Conservation (phyloP, 2,113 vertebrate species). For the Morone chrysops region DNA sequence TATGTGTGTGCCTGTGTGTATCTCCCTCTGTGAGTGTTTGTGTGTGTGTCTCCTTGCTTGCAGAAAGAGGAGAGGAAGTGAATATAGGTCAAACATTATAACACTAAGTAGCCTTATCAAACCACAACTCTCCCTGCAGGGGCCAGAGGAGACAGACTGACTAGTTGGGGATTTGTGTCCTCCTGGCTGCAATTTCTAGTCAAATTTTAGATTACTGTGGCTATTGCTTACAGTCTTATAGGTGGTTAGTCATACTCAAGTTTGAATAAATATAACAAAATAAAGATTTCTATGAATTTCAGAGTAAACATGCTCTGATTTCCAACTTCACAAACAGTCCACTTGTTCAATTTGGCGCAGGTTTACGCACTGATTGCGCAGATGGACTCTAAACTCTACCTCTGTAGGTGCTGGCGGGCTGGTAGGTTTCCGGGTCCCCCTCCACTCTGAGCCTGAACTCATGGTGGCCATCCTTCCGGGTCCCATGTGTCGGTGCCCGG, state of each 20-base stretch:
- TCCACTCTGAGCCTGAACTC: slow-evolving; percentile 95
- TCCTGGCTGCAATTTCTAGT: slow-evolving; percentile 6
- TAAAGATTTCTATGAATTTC: not conserved
- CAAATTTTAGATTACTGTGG: not conserved
- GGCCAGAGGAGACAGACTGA: not conserved
- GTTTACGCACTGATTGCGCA: slow-evolving; percentile 40
- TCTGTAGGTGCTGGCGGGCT: slow-evolving; percentile 92
- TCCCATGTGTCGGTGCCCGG: slow-evolving; percentile 90
- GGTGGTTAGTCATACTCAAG: not conserved
- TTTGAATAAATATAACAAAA: not conserved
- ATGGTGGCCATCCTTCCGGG: slow-evolving; percentile 91
- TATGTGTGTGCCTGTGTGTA: not conserved
- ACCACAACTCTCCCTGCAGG: slow-evolving; percentile 19
- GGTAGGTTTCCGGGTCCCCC: slow-evolving; percentile 93
- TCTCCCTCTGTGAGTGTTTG: not conserved
- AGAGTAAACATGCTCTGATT: not conserved
- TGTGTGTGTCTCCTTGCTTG: slow-evolving; percentile 11
- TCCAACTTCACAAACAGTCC: slow-evolving; percentile 1
- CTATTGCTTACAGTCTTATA: not conserved
- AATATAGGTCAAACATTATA: slow-evolving; percentile 71
- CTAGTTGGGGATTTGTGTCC: slow-evolving; percentile 8
- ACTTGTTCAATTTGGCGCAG: slow-evolving; percentile 11
- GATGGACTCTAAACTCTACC: slow-evolving; percentile 80
- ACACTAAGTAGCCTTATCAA: slow-evolving; percentile 56
- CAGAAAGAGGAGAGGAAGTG: slow-evolving; percentile 57